Evolutionary conservation across 37 sponge, comb jelly and placozoan species (phyloP).

Genomic region (Trichoplax adhaerens): DNA sequence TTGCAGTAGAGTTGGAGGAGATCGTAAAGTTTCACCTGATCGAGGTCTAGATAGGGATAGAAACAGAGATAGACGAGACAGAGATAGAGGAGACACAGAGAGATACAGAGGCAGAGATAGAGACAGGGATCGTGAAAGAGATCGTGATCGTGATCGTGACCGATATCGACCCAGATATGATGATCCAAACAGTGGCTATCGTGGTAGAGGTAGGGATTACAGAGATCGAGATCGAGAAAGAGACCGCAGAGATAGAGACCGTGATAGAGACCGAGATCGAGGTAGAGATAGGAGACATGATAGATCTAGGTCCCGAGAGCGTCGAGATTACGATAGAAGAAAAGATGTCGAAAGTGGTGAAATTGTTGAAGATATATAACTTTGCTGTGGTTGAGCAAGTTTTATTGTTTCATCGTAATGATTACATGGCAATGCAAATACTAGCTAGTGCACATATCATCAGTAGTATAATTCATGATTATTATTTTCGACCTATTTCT

Average conservation of each 20-base stretch:
- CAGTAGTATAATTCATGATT: no score
- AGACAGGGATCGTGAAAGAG: conserved; percentile 9
- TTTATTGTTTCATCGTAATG: no score
- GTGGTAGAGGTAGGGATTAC: conserved; percentile 24
- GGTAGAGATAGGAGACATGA: background rate
- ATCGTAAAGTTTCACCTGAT: background rate
- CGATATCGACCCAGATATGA: conserved; percentile 23
- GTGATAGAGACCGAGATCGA: conserved; percentile 13
- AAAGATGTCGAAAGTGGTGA: no score
- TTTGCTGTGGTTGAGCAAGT: no score
- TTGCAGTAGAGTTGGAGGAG: background rate
- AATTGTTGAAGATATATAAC: no score
- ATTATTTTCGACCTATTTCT: no score
- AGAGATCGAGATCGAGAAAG: conserved; percentile 12
- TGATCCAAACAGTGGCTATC: conserved; percentile 1
- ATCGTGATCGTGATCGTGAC: conserved; percentile 14
- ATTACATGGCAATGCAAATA: no score
- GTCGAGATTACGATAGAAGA: no score
- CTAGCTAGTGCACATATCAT: no score
- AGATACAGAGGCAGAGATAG: conserved; percentile 13
- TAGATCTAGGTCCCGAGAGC: background rate
- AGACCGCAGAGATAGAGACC: conserved; percentile 10
- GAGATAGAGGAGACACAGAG: conserved; percentile 1
- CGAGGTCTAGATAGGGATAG: background rate
- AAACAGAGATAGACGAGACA: background rate